phyloP scores from a whole-genome alignment of 2,797 vertebrate species.

The Erithacus rubecula region DNA sequence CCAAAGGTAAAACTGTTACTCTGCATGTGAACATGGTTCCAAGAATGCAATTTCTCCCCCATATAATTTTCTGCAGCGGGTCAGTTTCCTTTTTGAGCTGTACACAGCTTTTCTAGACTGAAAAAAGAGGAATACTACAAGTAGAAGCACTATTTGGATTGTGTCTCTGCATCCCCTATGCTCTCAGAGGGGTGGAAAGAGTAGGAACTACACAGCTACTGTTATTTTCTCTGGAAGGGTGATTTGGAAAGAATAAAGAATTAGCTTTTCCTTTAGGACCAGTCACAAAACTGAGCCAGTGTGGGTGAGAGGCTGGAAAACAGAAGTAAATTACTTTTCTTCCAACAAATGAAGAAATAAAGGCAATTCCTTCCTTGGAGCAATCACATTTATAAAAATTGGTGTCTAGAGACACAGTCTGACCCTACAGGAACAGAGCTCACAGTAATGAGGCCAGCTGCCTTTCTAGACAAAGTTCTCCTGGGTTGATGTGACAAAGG shows the following conservation, averaged over 20 bases:
- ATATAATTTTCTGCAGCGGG: background rate
- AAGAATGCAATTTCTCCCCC: background rate
- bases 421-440: background rate
- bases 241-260: conserved; percentile 18
- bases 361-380: conserved; percentile 13
- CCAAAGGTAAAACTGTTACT: background rate
- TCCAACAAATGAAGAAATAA: conserved; percentile 26
- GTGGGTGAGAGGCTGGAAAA: background rate
- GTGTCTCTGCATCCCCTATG: background rate
- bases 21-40: background rate
- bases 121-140: background rate
- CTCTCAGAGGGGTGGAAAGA: background rate
- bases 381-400: background rate
- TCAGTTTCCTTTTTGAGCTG: background rate
- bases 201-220: background rate
- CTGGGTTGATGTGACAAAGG: background rate
- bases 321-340: conserved; percentile 23
- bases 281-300: background rate
- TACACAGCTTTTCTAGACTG: background rate
- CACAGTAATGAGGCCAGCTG: background rate
- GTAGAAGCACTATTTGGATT: background rate
- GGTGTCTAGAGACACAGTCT: background rate
- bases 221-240: background rate
- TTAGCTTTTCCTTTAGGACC: background rate
- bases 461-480: background rate